Conservation (phyloP, 2,888 invertebrate species). For the Lathronympha strigana region DNA sequence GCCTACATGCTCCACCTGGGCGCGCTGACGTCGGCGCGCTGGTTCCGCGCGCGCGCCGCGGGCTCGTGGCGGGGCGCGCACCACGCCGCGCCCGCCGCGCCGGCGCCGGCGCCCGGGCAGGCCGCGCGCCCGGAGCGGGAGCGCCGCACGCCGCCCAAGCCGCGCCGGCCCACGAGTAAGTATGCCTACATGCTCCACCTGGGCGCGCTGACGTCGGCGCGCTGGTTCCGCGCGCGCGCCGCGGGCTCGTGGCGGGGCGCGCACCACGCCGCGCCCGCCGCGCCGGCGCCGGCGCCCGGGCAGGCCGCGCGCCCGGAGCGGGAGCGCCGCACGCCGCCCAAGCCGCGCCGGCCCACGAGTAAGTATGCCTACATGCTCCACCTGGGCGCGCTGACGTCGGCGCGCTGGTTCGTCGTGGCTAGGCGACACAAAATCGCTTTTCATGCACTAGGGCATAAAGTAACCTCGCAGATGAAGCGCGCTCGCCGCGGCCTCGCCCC, state of each 20-base stretch:
- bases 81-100: constrained; percentile 32
- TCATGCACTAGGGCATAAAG: too few species aligned
- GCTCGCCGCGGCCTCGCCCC: too few species aligned
- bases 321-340: constrained; percentile 36
- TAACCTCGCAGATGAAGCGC: too few species aligned
- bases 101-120: background rate
- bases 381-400: constrained; percentile 87
- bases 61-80: constrained; percentile 49
- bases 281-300: too few species aligned
- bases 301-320: constrained; percentile 38
- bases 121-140: constrained; percentile 23
- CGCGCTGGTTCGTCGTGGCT: constrained; percentile 87
- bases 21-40: constrained; percentile 89
- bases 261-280: constrained; percentile 38
- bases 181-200: background rate
- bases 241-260: constrained; percentile 49
- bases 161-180: constrained; percentile 27
- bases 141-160: constrained; percentile 36
- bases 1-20: constrained; percentile 62
- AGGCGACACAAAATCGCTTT: too few species aligned
- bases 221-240: constrained; percentile 92
- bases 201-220: constrained; percentile 87
- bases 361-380: constrained; percentile 4
- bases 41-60: constrained; percentile 90
- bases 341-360: constrained; percentile 26